phyloP scores from a whole-genome alignment of 2,113 vertebrate species.

The Lates calcarifer region DNA sequence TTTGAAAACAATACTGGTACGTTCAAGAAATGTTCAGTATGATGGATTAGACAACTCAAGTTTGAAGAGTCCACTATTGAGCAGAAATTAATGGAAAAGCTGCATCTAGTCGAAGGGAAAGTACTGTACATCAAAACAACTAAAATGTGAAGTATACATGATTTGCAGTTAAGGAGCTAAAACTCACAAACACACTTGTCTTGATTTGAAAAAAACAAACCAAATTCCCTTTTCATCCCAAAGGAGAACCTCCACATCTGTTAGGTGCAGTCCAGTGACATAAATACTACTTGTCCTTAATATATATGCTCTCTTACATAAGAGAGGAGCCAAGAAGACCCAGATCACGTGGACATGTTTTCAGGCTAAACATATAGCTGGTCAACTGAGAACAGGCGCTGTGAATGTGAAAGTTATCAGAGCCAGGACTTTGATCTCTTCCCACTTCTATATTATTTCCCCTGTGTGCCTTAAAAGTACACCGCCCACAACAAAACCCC shows the following conservation, averaged over 20 bases:
- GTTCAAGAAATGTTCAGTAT: not conserved
- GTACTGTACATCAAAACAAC: not conserved
- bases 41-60: not conserved
- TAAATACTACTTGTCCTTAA: slow-evolving; percentile 3
- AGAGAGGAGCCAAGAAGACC: slow-evolving; percentile 23
- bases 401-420: not conserved
- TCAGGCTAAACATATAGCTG: slow-evolving; percentile 43
- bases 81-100: not conserved
- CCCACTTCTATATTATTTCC: not conserved
- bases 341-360: slow-evolving; percentile 34
- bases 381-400: slow-evolving; percentile 25
- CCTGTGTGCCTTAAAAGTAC: slow-evolving; percentile 59
- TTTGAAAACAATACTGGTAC: not conserved
- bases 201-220: not conserved
- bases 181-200: not conserved
- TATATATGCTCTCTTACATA: slow-evolving; percentile 26
- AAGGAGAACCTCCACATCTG: not conserved
- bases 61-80: not conserved
- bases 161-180: not conserved
- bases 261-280: not conserved
- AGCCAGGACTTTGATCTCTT: slow-evolving; percentile 7
- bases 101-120: not conserved
- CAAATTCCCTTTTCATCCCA: not conserved
- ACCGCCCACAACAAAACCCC: not conserved
- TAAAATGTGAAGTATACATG: not conserved